phyloP scores from a whole-genome alignment of 2,888 invertebrate species.

The Nephrotoma flavescens region DNA sequence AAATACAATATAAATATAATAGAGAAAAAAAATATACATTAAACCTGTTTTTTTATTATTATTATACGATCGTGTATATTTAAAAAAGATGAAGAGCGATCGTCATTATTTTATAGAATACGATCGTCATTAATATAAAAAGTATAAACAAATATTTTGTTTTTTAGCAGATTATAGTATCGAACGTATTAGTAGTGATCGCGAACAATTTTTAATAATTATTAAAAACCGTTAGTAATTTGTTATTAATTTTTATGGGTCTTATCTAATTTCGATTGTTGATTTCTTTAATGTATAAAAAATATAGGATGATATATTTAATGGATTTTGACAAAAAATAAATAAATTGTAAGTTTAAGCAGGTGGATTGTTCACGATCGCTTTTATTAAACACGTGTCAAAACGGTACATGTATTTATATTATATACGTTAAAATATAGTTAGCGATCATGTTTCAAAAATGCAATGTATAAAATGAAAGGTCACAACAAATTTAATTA shows the following conservation, averaged over 20 bases:
- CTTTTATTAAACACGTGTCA: neutral
- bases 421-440: neutral
- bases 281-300: neutral
- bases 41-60: neutral
- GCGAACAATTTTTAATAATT: neutral
- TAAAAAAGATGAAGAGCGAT: neutral
- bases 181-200: neutral
- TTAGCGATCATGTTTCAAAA: neutral
- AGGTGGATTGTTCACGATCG: neutral
- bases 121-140: neutral
- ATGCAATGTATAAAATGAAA: neutral
- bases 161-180: neutral
- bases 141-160: neutral
- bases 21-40: neutral
- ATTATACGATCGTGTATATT: neutral
- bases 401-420: neutral
- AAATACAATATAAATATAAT: neutral
- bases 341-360: neutral
- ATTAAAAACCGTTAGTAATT: neutral
- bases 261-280: neutral
- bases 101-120: neutral
- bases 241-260: neutral
- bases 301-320: neutral
- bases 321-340: neutral
- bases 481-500: neutral